phyloP scores from a whole-genome alignment of 2,797 vertebrate species.

The Coregonus sp. region DNA sequence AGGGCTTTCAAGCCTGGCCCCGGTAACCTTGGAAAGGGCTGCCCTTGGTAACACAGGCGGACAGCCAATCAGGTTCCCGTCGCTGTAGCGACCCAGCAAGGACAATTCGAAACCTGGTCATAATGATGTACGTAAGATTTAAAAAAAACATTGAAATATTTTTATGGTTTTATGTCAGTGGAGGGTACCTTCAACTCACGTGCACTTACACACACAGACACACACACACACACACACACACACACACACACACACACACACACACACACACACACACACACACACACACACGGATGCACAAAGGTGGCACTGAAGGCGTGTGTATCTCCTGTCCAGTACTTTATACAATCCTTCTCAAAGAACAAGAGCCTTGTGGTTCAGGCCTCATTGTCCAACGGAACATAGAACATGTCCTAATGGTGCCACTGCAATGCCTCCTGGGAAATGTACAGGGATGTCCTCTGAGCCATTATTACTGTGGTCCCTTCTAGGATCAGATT shows the following conservation, averaged over 20 bases:
- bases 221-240: background rate
- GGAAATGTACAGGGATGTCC: background rate
- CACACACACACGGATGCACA: background rate
- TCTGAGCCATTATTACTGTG: background rate
- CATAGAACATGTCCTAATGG: background rate
- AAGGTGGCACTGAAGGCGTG: background rate
- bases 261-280: constrained; percentile 8
- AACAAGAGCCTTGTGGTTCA: background rate
- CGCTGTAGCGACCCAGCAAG: constrained; percentile 47
- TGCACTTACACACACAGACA: background rate
- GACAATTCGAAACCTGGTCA: constrained; percentile 44
- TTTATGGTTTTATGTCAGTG: constrained; percentile 9
- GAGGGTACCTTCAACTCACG: constrained; percentile 16
- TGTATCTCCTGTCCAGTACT: background rate
- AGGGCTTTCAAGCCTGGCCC: constrained; percentile 68
- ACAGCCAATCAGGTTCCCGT: constrained; percentile 50
- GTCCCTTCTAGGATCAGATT: background rate
- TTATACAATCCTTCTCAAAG: background rate
- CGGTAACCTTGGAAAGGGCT: constrained; percentile 57
- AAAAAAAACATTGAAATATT: constrained; percentile 25
- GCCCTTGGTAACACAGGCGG: constrained; percentile 59
- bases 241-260: background rate
- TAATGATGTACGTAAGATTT: constrained; percentile 41
- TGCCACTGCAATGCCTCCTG: background rate
- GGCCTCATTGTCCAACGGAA: constrained; percentile 1